Base-by-base conservation (phyloP, 2,888 invertebrate genomes). In the Physocephala rufipes region DNA sequence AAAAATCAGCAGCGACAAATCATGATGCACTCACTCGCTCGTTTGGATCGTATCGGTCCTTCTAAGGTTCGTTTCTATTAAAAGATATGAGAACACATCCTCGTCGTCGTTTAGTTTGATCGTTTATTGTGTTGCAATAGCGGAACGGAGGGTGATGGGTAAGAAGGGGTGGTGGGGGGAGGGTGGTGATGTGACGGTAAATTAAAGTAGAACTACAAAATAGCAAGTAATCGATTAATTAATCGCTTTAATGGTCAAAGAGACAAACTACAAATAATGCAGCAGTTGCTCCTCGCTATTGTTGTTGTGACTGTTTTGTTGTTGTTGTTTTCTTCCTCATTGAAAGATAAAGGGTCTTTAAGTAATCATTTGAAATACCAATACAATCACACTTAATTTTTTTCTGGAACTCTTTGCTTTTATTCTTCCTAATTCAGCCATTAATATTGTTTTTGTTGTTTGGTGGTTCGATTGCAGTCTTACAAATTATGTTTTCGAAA, bases 51-150 rank as follows among this genome's bases (percentile, higher is more conserved):
- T 73, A 79, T 79, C 85, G 81, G 81, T 84, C 85, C 85, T 85
- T 85, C 85, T 85, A 85, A 83, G 85, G 85, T 85, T 85, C 82
- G 85, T 83, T 84, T 84, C 85, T 85, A 85, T 85, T 85, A 83
- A 79, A 80, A 82, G 81, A 75, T 70, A 73, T 70, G 71, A 59
- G 51, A 47, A 76, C 80, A 75, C 74, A 67, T 53, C 67, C 72
- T 71, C 69, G 67, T 59, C n/a, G n/a, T 63, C 68, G 59, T 64
- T 64, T 67, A 66, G 73, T 67, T 61, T 63, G 61, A 49, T 45
- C 59, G 63, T 21, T 64, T 66, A 55, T 43, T 47, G 61, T 43
- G 16, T 63, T 16, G 36, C 21, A 59, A n/a, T n/a, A 64, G 55
- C 49, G 55, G 15, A 36, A n/a, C n/a, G n/a, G 36, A 36, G 36